Evolutionary conservation across 23 tunicate species (phyloP).

Genomic region (Styela plicata): DNA sequence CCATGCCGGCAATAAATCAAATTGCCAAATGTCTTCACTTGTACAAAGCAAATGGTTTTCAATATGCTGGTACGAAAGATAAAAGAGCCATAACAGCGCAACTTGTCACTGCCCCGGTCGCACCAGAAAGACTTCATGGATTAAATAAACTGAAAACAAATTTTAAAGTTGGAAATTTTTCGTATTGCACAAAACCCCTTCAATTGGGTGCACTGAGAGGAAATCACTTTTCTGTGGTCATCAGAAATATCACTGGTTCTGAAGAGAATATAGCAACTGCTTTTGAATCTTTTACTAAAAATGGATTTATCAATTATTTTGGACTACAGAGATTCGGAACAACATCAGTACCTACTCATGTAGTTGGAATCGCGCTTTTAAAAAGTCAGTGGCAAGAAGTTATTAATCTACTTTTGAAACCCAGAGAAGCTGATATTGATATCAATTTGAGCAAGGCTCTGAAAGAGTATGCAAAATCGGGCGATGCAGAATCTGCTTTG

Average conservation of each 20-base stretch:
- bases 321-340: constrained; percentile 97
- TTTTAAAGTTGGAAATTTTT: constrained; percentile 77
- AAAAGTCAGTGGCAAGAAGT: constrained; percentile 58
- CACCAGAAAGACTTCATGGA: constrained; percentile 35
- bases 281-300: constrained; percentile 26
- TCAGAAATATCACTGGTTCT: constrained; percentile 48
- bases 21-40: constrained; percentile 44
- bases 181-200: constrained; percentile 26
- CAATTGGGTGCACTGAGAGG: constrained; percentile 76
- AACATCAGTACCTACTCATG: constrained; percentile 47
- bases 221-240: constrained; percentile 68
- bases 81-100: constrained; percentile 91
- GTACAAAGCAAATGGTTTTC: constrained; percentile 47
- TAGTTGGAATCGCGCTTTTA: constrained; percentile 65
- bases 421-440: constrained; percentile 36
- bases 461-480: constrained; percentile 47
- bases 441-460: constrained; percentile 4
- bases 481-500: constrained; percentile 36
- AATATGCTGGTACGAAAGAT: constrained; percentile 96
- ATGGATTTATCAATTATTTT: constrained; percentile 88
- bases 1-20: constrained; percentile 66
- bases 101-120: constrained; percentile 39
- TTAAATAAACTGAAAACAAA: constrained; percentile 38
- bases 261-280: constrained; percentile 29
- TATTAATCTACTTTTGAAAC: constrained; percentile 55